These are phyloP conservation scores for Calidris pugnax DNA, from an alignment of 2,113 vertebrate species.

Conservation along the genomic window DNA sequence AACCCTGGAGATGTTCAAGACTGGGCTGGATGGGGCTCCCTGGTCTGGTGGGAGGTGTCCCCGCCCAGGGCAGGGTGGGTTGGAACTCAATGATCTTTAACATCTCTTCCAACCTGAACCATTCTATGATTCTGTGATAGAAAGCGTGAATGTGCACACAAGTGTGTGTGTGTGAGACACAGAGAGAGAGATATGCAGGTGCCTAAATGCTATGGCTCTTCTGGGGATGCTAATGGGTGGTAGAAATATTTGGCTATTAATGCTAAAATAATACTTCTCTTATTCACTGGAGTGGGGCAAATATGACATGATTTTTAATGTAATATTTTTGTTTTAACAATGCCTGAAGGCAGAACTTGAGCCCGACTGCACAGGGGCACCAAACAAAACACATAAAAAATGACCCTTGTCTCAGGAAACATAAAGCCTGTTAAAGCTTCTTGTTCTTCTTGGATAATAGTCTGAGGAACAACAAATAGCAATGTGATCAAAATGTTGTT, in stretches of 20 bases:
- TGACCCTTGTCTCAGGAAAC: background rate
- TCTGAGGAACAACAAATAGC: background rate
- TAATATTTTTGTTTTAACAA: background rate
- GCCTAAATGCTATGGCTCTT: background rate
- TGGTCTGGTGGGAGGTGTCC: no score
- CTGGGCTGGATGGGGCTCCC: no score
- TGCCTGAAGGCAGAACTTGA: background rate
- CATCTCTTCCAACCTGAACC: no score
- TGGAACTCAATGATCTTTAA: no score
- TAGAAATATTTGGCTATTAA: background rate
- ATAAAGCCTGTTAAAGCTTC: background rate
- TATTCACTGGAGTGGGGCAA: background rate
- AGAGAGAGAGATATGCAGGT: background rate
- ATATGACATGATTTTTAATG: background rate
- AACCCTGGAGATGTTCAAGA: no score
- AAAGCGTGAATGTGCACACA: no score
- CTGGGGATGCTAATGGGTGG: background rate
- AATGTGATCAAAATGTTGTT: background rate
- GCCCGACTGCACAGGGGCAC: background rate
- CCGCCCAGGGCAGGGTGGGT: no score
- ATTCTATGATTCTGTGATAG: no score
- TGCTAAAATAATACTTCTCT: background rate
- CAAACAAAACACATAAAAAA: background rate
- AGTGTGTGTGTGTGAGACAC: no score
- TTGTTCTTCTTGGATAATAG: background rate